Evolutionary conservation across 2,888 invertebrate species (phyloP), one percentile per base, ranked within the genome.

Genomic region (Lasioglossum lativentre): DNA sequence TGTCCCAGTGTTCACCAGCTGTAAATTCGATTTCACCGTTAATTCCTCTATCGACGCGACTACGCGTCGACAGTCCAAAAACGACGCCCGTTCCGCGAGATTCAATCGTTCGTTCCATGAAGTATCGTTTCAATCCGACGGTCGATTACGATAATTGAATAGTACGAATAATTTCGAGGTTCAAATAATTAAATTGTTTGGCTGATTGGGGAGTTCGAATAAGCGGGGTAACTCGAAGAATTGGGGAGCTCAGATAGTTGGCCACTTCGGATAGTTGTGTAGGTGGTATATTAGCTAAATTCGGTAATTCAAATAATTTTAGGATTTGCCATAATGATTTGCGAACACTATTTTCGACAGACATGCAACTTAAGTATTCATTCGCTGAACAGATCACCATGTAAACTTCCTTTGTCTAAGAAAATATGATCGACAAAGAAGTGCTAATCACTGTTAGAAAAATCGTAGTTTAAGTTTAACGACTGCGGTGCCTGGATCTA

Each of bases 51-150:
- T 23, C 66, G 66, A 23, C 34, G 34, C 66, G 66, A 38, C 34
- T 34, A 23, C 66, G 66, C 66, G 66, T 38, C 66, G 66, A 23
- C 66, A 23, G 34, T 68, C 34, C 66, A 68, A 68, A 68, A 68
- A 68, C 66, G 34, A 68, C 6, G 19, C 34, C 66, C 8, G 66
- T 34, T 68, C 23, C 34, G 34, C 34, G 66, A 10, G 66, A 68
- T 68, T 68, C 66, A 68, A 68, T 68, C 66, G 66, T 38, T 68
- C 66, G 66, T 68, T 19, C 66, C 66, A 68, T 68, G 66, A 68
- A 19, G 66, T 68, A 68, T 68, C 66, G 66, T 38, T 38, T 68
- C 66, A 68, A 68, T 68, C 66, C 66, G 38, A 34, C 66, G 34
- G 23, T 68, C 66, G 66, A 68, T 68, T 68, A 34, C 66, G 66